Conservation (phyloP, 2,113 vertebrate genomes). For the Eclectus roratus region DNA sequence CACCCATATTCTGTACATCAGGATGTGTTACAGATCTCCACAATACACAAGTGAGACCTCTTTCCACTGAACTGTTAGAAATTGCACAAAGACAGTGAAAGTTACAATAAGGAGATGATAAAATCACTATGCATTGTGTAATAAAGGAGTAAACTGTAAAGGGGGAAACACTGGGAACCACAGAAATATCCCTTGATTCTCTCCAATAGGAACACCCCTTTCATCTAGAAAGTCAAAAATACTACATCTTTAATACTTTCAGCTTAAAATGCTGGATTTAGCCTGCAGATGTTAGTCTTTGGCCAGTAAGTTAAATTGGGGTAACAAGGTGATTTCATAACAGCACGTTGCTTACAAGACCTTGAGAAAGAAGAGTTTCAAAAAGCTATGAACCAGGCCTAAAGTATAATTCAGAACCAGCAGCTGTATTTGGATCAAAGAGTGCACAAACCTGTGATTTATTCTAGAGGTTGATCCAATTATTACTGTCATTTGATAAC, state of each 20-base stretch:
- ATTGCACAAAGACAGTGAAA: background rate
- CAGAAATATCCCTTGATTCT: background rate
- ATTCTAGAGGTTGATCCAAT: background rate
- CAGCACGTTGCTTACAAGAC: background rate
- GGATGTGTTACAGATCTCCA: background rate
- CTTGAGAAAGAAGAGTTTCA: background rate
- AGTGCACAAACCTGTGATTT: background rate
- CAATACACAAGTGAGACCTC: background rate
- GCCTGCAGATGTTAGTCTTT: background rate
- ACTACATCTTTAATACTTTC: background rate
- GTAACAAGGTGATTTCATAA: background rate
- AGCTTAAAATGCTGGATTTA: background rate
- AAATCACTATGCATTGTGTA: background rate
- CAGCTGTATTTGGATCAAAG: background rate
- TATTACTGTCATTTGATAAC: background rate
- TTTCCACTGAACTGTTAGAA: background rate
- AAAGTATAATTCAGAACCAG: background rate
- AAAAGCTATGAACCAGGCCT: background rate
- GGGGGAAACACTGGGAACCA: background rate
- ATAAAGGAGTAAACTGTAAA: background rate
- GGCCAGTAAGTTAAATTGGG: background rate
- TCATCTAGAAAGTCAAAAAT: background rate
- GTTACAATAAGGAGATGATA: background rate
- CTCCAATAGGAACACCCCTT: background rate
- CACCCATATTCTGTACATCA: background rate